These are phyloP conservation scores for Ceratosolen solmsi DNA, from an alignment of 1,140 invertebrate species.

Conservation along the genomic window DNA sequence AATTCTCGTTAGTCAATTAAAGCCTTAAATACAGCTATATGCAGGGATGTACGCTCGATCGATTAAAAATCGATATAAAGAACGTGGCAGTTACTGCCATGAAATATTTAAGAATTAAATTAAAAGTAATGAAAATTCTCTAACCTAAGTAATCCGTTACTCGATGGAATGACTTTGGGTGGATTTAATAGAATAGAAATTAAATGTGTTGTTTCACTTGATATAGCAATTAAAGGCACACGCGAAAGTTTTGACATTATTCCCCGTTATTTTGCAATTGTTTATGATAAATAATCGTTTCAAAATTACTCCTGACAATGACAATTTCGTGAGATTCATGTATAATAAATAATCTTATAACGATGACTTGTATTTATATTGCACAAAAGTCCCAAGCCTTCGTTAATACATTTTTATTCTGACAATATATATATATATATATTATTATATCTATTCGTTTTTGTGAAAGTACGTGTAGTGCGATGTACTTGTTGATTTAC, in stretches of 20 bases:
- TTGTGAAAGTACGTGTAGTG: background rate
- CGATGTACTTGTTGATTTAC: background rate
- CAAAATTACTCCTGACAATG: background rate
- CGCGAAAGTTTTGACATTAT: slow-evolving; percentile 77
- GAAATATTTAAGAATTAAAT: too few species aligned
- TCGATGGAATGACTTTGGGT: slow-evolving; percentile 75
- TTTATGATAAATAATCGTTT: background rate
- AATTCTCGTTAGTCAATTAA: slow-evolving; percentile 3
- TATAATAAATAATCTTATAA: background rate
- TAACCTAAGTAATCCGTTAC: slow-evolving; percentile 75
- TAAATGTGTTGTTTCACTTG: slow-evolving; percentile 68
- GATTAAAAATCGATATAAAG: too few species aligned
- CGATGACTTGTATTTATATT: background rate
- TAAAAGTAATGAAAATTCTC: slow-evolving; percentile 17
- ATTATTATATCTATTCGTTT: too few species aligned
- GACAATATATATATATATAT: background rate
- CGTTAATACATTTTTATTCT: background rate
- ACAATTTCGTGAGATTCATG: background rate
- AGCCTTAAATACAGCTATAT: too few species aligned
- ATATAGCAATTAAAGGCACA: slow-evolving; percentile 77
- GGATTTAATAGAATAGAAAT: slow-evolving; percentile 77
- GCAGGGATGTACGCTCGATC: too few species aligned
- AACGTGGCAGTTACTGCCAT: too few species aligned
- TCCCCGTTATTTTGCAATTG: background rate
- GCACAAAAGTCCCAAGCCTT: background rate